Conservation (phyloP, 2,797 vertebrate genomes). For the Fringilla coelebs region DNA sequence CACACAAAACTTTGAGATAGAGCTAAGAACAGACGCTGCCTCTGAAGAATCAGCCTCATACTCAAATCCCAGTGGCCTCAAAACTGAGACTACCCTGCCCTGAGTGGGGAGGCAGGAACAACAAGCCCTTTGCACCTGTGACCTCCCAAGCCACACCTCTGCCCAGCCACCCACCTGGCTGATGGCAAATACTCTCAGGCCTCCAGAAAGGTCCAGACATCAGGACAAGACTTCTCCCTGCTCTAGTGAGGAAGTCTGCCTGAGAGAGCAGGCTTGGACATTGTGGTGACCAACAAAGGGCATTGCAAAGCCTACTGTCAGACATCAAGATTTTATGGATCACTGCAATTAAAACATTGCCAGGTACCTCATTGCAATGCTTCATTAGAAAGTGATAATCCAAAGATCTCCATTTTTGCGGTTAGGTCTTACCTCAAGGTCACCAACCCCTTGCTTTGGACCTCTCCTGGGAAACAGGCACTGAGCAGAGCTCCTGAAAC, state of each 20-base stretch:
- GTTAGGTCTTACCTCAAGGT: not conserved
- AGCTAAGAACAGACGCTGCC: not conserved
- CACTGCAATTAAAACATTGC: not conserved
- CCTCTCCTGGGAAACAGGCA: not conserved
- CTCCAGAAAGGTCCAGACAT: not conserved
- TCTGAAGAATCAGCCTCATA: not conserved
- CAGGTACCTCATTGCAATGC: not conserved
- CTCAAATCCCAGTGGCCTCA: not conserved
- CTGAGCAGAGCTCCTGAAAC: not conserved
- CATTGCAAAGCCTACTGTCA: not conserved
- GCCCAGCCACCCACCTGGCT: not conserved
- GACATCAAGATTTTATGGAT: not conserved
- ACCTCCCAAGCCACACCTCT: not conserved
- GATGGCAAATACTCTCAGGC: not conserved
- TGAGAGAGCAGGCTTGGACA: not conserved
- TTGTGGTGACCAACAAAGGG: not conserved
- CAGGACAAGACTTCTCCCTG: not conserved
- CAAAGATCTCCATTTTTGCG: not conserved
- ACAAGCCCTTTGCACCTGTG: accelerated
- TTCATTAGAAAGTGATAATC: not conserved
- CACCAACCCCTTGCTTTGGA: not conserved
- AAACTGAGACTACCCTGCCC: not conserved
- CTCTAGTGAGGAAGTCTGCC: not conserved
- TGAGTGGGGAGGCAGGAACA: not conserved
- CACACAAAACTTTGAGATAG: not conserved